Evolutionary conservation across 1,140 invertebrate species (phyloP).

Genomic region (Oryzaephilus surinamensis): DNA sequence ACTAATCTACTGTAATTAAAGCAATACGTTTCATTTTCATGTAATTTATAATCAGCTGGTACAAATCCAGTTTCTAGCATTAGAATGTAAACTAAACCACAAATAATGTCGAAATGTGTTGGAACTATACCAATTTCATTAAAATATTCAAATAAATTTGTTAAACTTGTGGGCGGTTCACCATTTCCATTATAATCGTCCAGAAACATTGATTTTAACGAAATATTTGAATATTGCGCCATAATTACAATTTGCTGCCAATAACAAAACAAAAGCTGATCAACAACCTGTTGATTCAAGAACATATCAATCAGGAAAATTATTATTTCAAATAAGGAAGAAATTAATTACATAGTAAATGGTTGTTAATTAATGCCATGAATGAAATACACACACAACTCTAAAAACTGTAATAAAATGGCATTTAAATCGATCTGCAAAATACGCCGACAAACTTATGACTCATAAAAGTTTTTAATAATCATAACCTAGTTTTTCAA

Average conservation of each 20-base stretch:
- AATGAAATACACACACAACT: no score
- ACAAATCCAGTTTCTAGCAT: slow-evolving; percentile 32
- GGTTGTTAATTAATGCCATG: no score
- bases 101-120: slow-evolving; percentile 25
- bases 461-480: no score
- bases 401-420: no score
- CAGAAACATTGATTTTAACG: slow-evolving; percentile 24
- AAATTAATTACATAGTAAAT: no score
- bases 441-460: slow-evolving; percentile 6
- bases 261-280: slow-evolving; percentile 6
- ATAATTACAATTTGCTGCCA: no score
- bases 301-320: no score
- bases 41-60: neutral
- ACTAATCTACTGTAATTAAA: slow-evolving; percentile 23
- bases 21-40: neutral
- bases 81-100: slow-evolving; percentile 26
- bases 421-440: no score
- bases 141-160: slow-evolving; percentile 16
- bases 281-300: slow-evolving; percentile 26
- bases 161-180: slow-evolving; percentile 15
- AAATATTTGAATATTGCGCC: no score
- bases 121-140: slow-evolving; percentile 4
- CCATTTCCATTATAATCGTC: slow-evolving; percentile 21
- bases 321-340: no score
- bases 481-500: slow-evolving; percentile 7